Conservation (phyloP, 2,797 vertebrate genomes). For the Phrynocephalus guinanensis region DNA sequence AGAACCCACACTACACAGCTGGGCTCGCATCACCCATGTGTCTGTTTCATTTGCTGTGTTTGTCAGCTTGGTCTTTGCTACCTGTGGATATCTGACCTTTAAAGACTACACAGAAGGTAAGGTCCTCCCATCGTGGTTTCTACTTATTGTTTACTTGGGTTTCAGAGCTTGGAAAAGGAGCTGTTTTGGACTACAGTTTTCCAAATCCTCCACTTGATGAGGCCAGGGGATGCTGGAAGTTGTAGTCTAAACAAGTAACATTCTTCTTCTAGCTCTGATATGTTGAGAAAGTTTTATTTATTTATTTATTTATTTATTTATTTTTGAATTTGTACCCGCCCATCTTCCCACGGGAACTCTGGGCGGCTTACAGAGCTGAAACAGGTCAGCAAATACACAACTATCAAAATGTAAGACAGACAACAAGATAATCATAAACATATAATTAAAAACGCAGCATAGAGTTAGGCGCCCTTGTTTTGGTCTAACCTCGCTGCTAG, state of each 20-base stretch:
- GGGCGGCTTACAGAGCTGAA: too few relatives aligned
- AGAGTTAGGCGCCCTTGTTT: too few relatives aligned
- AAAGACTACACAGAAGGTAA: conserved; percentile 95
- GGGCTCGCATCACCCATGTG: conserved; percentile 88
- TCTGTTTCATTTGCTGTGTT: conserved; percentile 86
- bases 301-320: too few relatives aligned
- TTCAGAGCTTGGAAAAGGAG: background rate
- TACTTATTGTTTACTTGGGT: conserved; percentile 28
- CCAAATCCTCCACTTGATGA: too few relatives aligned
- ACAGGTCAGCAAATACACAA: too few relatives aligned
- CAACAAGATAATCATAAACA: too few relatives aligned
- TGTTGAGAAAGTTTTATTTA: background rate
- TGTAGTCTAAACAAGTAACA: background rate
- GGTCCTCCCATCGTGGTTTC: background rate
- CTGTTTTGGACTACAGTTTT: too few relatives aligned
- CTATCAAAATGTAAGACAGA: too few relatives aligned
- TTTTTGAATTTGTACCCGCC: too few relatives aligned
- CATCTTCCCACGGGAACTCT: too few relatives aligned
- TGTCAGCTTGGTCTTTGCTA: conserved; percentile 86
- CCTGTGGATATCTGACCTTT: conserved; percentile 91
- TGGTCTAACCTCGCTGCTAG: too few relatives aligned
- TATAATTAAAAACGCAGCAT: too few relatives aligned
- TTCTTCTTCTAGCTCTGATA: background rate
- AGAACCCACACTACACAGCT: conserved; percentile 86
- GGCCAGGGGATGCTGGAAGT: background rate